A percentile compares a stretch with the other conserved stretches of the same genome.
Evolutionary conservation across 2,888 invertebrate species (phyloP).

Genomic region (Abscondita cerata): DNA sequence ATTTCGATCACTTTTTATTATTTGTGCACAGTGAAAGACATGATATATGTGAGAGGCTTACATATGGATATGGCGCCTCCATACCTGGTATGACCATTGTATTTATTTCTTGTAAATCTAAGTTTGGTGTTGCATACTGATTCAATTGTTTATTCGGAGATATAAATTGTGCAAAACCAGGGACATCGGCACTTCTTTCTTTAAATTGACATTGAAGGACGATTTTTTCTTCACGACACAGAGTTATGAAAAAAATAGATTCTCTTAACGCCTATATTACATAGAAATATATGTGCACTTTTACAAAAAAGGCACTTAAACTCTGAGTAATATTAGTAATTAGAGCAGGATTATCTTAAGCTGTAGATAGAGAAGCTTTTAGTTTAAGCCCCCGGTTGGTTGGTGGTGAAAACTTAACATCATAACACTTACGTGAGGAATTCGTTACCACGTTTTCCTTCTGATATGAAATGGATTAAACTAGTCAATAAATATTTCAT

Average conservation of each 20-base stretch:
- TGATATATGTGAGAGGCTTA: conserved; percentile 32
- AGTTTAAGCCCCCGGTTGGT: conserved; percentile 35
- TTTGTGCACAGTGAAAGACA: conserved; percentile 14
- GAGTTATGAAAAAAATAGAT: no score
- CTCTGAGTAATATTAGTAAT: conserved; percentile 32
- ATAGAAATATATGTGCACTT: background rate
- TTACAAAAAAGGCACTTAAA: conserved; percentile 23
- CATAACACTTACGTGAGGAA: conserved; percentile 31
- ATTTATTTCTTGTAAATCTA: conserved; percentile 37
- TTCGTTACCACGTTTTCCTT: conserved; percentile 22
- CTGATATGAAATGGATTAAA: conserved; percentile 4
- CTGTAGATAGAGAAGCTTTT: conserved; percentile 37
- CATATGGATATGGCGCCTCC: conserved; percentile 37
- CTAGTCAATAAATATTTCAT: conserved; percentile 12
- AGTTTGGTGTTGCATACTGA: conserved; percentile 34
- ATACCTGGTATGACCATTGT: conserved; percentile 37
- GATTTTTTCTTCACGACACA: no score
- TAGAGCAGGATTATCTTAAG: conserved; percentile 26
- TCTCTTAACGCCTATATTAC: no score
- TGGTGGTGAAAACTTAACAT: conserved; percentile 38
- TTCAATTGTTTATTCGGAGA: conserved; percentile 31
- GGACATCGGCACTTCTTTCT: no score
- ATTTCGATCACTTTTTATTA: conserved; percentile 23
- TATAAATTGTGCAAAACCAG: conserved; percentile 17
- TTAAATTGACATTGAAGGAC: no score